A percentile compares a stretch with the other conserved stretches of the same genome.
Evolutionary conservation across 2,888 invertebrate species (phyloP).

Genomic region (Idaea dimidiata): DNA sequence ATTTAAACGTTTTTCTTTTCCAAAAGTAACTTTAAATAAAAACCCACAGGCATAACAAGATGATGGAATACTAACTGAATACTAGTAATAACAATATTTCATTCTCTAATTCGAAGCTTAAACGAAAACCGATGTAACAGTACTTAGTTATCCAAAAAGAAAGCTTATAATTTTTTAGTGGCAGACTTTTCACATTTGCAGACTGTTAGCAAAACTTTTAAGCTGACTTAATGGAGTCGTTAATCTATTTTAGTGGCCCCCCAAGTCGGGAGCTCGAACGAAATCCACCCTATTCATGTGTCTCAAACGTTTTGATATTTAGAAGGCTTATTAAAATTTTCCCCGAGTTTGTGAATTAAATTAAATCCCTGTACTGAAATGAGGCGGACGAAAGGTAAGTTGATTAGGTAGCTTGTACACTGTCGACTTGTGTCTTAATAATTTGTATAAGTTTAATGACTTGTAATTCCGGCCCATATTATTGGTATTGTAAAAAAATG

Average conservation of each 20-base stretch:
- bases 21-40: too few relatives aligned
- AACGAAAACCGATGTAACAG: constrained; percentile 24
- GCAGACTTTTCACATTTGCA: constrained; percentile 32
- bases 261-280: constrained; percentile 26
- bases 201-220: constrained; percentile 31
- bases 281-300: constrained; percentile 20
- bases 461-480: too few relatives aligned
- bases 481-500: too few relatives aligned
- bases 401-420: neutral
- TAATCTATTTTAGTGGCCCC: constrained; percentile 45
- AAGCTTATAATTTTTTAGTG: constrained; percentile 20
- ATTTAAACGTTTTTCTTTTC: too few relatives aligned
- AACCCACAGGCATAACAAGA: constrained; percentile 30
- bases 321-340: constrained; percentile 55
- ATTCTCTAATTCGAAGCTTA: constrained; percentile 14
- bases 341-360: constrained; percentile 52
- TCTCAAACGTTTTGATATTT: constrained; percentile 55
- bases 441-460: too few relatives aligned
- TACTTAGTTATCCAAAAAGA: neutral
- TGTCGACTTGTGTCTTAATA: neutral
- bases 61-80: constrained; percentile 31
- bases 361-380: constrained; percentile 30
- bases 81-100: constrained; percentile 28
- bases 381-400: constrained; percentile 1
- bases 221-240: constrained; percentile 34